A percentile compares a stretch with the other conserved stretches of the same genome.
These are phyloP conservation scores for Alviniconcha strummeri DNA, from an alignment of 2,888 invertebrate species.

Conservation along the genomic window DNA sequence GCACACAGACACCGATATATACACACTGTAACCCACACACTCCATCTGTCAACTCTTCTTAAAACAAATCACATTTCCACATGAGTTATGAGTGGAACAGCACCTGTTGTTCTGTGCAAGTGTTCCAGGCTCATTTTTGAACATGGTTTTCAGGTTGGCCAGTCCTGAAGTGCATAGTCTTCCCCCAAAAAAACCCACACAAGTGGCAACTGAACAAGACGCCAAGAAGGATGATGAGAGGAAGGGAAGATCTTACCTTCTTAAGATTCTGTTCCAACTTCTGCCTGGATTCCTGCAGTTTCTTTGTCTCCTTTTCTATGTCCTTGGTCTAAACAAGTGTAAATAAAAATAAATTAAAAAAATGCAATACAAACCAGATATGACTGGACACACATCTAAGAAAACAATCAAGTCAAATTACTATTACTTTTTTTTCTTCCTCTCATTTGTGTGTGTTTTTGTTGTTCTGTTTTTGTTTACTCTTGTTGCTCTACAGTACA, in stretches of 20 bases:
- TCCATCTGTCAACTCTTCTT: background rate
- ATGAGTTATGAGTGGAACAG: too few relatives aligned
- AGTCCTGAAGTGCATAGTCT: too few relatives aligned
- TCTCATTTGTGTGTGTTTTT: background rate
- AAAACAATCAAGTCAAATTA: background rate
- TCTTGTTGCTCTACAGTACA: background rate
- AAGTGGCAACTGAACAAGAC: background rate
- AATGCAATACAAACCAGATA: background rate
- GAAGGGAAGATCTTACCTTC: constrained; percentile 36
- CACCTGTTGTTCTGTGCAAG: too few relatives aligned
- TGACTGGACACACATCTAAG: background rate
- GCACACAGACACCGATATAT: background rate
- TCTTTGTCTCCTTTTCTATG: constrained; percentile 46
- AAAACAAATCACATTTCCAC: background rate
- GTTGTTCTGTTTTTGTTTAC: background rate
- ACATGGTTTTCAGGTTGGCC: too few relatives aligned
- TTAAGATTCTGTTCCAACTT: constrained; percentile 43
- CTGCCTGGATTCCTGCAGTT: constrained; percentile 45
- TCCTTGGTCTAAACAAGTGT: constrained; percentile 43
- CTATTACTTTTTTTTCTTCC: background rate
- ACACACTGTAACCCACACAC: background rate
- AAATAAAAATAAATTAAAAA: constrained; percentile 21
- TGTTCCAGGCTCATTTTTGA: too few relatives aligned
- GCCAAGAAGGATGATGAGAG: too few relatives aligned
- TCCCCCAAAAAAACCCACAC: background rate